phyloP scores from a whole-genome alignment of 2,797 vertebrate species.

The Bovichtus variegatus region DNA sequence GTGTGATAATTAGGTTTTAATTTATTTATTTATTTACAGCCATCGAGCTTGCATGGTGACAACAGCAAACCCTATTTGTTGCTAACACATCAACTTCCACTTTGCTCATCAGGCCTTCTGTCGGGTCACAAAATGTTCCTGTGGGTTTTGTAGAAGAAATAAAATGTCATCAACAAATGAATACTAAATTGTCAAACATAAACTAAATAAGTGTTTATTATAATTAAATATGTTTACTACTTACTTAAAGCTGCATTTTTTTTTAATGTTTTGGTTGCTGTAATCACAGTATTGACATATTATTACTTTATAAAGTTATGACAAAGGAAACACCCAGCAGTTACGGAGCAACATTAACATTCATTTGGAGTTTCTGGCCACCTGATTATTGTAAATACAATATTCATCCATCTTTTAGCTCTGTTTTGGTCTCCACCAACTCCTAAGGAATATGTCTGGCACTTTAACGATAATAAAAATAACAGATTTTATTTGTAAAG shows the following conservation, averaged over 20 bases:
- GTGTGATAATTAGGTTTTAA: constrained; percentile 2
- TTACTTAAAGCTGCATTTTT: neutral
- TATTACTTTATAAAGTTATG: neutral
- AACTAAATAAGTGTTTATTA: neutral
- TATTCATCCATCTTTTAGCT: no score
- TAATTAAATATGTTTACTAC: neutral
- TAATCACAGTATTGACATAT: no score
- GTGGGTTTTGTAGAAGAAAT: neutral
- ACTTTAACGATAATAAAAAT: no score
- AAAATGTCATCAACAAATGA: neutral
- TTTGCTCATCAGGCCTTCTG: neutral
- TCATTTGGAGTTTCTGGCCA: neutral
- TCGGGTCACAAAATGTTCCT: neutral
- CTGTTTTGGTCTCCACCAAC: neutral
- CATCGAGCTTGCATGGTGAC: neutral
- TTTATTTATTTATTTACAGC: constrained; percentile 11
- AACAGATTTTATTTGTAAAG: no score
- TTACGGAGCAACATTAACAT: no score
- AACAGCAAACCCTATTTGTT: neutral
- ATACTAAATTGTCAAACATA: neutral
- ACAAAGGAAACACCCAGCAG: no score
- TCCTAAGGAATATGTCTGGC: neutral
- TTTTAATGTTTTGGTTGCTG: no score
- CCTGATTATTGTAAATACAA: no score
- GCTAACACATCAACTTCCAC: neutral